These are phyloP conservation scores for Gymnosoma rotundatum DNA, from an alignment of 2,888 invertebrate genomes.

Conservation along the genomic window DNA sequence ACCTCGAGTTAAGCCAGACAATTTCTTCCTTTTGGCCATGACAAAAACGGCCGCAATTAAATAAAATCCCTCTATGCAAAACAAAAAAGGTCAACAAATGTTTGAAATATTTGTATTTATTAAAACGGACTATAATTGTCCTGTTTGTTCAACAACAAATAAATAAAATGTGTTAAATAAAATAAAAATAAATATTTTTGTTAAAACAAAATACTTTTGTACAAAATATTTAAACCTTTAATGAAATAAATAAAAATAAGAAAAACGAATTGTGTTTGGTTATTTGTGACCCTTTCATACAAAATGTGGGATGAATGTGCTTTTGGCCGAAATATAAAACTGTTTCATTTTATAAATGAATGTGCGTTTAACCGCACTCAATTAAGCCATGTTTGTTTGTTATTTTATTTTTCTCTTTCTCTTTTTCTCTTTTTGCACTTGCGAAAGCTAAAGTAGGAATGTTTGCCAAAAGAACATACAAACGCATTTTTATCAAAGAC, in stretches of 20 bases:
- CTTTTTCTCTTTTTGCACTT: slow-evolving; percentile 7
- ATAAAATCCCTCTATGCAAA: slow-evolving; percentile 41
- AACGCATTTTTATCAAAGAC: slow-evolving; percentile 3
- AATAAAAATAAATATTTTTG: slow-evolving; percentile 42
- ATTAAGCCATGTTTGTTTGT: slow-evolving; percentile 56
- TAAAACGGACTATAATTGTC: slow-evolving; percentile 63
- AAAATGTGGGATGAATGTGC: slow-evolving; percentile 25
- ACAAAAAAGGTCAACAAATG: slow-evolving; percentile 51
- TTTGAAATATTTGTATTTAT: slow-evolving; percentile 69
- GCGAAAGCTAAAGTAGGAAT: slow-evolving; percentile 74
- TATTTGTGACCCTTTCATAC: slow-evolving; percentile 61
- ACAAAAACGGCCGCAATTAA: slow-evolving; percentile 27
- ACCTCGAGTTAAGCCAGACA: slow-evolving; percentile 36
- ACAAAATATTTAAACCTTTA: slow-evolving; percentile 39
- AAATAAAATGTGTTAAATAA: slow-evolving; percentile 49
- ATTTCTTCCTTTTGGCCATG: slow-evolving; percentile 37
- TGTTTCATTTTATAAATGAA: slow-evolving; percentile 57
- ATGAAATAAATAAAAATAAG: slow-evolving; percentile 24
- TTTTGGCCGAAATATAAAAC: slow-evolving; percentile 19
- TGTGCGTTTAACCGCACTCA: slow-evolving; percentile 68
- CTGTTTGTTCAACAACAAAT: slow-evolving; percentile 49
- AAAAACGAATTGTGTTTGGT: slow-evolving; percentile 52
- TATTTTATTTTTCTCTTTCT: slow-evolving; percentile 11
- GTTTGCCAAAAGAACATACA: slow-evolving; percentile 67
- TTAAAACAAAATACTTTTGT: slow-evolving; percentile 38